Base-by-base conservation (phyloP, 2,888 invertebrate species). In the Mesodorylaimus sp. region DNA sequence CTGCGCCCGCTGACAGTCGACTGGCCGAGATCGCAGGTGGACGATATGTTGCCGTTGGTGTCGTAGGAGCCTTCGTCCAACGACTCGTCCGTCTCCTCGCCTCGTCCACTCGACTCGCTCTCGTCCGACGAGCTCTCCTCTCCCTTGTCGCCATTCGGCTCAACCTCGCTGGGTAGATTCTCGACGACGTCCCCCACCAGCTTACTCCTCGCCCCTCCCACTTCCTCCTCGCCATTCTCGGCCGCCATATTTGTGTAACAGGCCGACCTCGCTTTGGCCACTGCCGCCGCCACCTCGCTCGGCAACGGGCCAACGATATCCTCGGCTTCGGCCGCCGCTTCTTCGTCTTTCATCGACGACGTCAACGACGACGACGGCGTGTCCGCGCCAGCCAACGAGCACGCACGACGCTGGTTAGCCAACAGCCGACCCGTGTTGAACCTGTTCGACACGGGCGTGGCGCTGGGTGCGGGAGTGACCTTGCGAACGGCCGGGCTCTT, bases 21-120 rank as follows among this genome's bases (percentile, higher is more conserved):
- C n/a, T n/a, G n/a, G n/a, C n/a, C n/a, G n/a, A 29, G 16, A 1
- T 23, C 50, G 36, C 32, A 49, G 13, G 3, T 29, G 24, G 2
- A 19, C 3, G 27, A 26, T 16, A 37, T 49, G 21, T 26, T 25
- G 26, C 47, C 28, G 28, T 28, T 29, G 19, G 45, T 28, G 51
- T 71, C 71, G 56, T 72, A 72, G 3, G 68, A 68, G 2, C 69
- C 71, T 57, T 70, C 71, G 46, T 68, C 68, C 52, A 60, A 66
- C 58, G 68, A 68, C 44, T 58, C 57, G 42, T 58, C 57, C 2
- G 52, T 49, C 19, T 56, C 57, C 45, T 45, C 44, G 21, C 48
- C 50, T 27, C 52, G 52, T 32, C 51, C 53, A 10, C 53, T 50
- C 47, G 52, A 50, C 16, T 21, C 7, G n/a, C n/a, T n/a, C n/a